These are phyloP conservation scores for Lethenteron reissneri DNA, from an alignment of 2,113 vertebrate genomes.

Conservation along the genomic window DNA sequence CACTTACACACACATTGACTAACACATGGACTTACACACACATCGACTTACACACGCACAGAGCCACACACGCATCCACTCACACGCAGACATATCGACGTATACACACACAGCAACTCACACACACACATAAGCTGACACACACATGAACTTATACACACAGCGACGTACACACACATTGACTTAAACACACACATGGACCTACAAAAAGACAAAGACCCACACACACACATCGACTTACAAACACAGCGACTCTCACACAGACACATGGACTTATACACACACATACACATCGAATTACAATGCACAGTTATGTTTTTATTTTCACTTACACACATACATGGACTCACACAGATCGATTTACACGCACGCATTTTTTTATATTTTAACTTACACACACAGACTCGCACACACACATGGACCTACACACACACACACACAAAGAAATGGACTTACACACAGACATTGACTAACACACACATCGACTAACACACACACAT, in stretches of 20 bases:
- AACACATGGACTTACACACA: too few species aligned
- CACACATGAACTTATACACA: not conserved
- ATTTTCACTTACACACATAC: not conserved
- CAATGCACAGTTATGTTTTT: not conserved
- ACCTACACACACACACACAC: too few species aligned
- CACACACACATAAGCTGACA: not conserved
- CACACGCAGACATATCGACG: too few species aligned
- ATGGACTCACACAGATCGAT: too few species aligned
- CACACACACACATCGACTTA: not conserved
- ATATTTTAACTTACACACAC: not conserved
- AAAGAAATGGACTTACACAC: too few species aligned
- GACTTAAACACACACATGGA: not conserved
- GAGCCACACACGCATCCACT: too few species aligned
- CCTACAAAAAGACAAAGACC: not conserved
- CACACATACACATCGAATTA: not conserved
- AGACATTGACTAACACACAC: too few species aligned
- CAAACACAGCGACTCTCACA: not conserved
- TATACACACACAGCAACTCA: not conserved
- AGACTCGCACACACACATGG: too few species aligned
- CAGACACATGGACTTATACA: not conserved
- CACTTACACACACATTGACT: too few species aligned
- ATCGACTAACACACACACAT: too few species aligned
- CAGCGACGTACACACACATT: too few species aligned
- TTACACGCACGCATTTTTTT: not conserved
- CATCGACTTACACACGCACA: too few species aligned